Evolutionary conservation across 2,888 invertebrate genomes (phyloP), one percentile per base, ranked within the genome.

Genomic region (Stomorhina lunata): DNA sequence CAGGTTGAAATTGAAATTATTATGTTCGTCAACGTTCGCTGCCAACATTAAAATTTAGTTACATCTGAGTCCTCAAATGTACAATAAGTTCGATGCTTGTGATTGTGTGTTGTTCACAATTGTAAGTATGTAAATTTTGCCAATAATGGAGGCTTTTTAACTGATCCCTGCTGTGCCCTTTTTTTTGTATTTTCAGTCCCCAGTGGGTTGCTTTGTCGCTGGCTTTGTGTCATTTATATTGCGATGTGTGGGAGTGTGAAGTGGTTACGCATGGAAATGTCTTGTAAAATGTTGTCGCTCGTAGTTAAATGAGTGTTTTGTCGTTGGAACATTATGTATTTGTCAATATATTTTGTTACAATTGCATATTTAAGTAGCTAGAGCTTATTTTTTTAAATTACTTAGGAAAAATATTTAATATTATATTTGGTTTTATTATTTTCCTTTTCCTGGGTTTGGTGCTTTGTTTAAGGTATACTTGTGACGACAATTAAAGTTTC

Each of bases 1-100:
- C 81, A 76, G 81, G 76, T 81, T 81, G 76, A 81, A 57, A 80
- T 80, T 73, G 72, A 80, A 80, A 80, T 80, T 43, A 75, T 80
- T 71, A 81, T 59, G 40, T 71, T 65, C 59, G 37, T 43, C 37
- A 63, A 32, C 48, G 69, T 43, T 71, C 61, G 34, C n/a, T n/a
- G n/a, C n/a, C 66, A 77, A 66, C n/a, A 61, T 37, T 48, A 73
- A 59, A 61, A 65, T 68, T 81, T n/a, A n/a, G n/a, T n/a, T 81
- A 45, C 81, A 81, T 73, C 78, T 81, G 81, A 55, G 78, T 55
- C 81, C 72, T 71, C 25, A 20, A n/a, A 15, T 15, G 12, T 29
- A 27, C 3, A 10, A 15, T 40, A 6, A 32, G 0, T 27, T 48
- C 59, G 32, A 63, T 40, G 29, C 53, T 22, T 73, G 15, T 43